Base-by-base conservation (phyloP, 2,113 vertebrate genomes). In the Eira barbara region DNA sequence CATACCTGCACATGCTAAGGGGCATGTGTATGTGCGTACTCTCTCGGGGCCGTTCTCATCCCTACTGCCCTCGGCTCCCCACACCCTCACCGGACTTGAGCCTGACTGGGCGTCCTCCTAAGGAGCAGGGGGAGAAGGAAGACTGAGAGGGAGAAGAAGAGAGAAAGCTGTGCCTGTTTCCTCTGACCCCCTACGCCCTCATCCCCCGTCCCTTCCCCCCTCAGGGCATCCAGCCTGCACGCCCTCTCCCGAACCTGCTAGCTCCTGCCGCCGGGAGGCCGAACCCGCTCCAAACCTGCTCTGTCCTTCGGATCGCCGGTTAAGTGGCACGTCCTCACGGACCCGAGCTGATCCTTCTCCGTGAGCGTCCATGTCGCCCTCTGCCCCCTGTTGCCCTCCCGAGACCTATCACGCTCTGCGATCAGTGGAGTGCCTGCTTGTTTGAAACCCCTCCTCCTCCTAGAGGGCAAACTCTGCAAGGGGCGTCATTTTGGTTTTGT, bases 361-460 rank as follows among this genome's bases (percentile, higher is more conserved):
- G 6, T 0, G 31, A 31, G 39, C 31, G 2, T 0, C 20, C 1
- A 0, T 45, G 49, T 52, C 21, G 29, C 34, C 7, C 17, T 74
- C 65, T 1, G 0, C 13, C 34, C 20, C 36, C 5, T 69, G 5
- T 13, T 3, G 14, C 25, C 73, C 31, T 15, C 1, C 8, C 47
- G 18, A 9, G 45, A 34, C 76, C 76, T 17, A 20, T 34, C 34
- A 61, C 2, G 7, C 73, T 29, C 73, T 36, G 42, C 21, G 8
- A 39, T 12, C 17, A 18, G 55, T 4, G 15, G 17, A 11, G 29
- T 6, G 18, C 39, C 34, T 45, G 23, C 23, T 45, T 10, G 6
- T 18, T 39, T 25, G 12, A 52, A 34, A 4, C 59, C 9, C 17
- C 61, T n/a, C 31, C 20, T 88, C 10, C 52, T 20, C 1, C 9